phyloP scores from a whole-genome alignment of 2,888 invertebrate species.

The Hyppa rectilinea region DNA sequence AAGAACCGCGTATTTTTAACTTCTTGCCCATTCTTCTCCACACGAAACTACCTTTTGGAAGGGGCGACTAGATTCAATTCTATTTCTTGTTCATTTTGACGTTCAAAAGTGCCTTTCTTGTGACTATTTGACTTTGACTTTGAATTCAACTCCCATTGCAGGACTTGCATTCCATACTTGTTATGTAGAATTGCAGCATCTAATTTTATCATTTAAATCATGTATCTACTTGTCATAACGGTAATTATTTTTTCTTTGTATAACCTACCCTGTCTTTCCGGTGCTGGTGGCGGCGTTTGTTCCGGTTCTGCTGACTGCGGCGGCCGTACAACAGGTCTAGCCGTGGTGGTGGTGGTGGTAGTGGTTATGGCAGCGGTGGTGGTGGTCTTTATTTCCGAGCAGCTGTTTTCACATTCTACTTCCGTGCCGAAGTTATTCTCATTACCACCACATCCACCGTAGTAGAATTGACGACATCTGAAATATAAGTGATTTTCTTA shows the following conservation, averaged over 20 bases:
- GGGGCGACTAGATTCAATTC: too few relatives aligned
- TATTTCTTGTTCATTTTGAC: too few relatives aligned
- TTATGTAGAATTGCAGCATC: background rate
- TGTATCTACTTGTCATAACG: background rate
- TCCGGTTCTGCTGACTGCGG: conserved; percentile 3
- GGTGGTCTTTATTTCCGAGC: conserved; percentile 86
- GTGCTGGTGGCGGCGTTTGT: conserved; percentile 5
- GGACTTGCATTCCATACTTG: background rate
- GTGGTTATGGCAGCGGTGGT: conserved; percentile 61
- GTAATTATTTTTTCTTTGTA: background rate
- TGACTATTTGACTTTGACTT: too few relatives aligned
- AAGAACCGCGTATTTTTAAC: background rate
- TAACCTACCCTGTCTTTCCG: conserved; percentile 36
- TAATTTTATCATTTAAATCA: background rate
- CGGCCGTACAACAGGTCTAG: conserved; percentile 37
- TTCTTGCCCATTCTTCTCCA: too few relatives aligned
- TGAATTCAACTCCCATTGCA: background rate
- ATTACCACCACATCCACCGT: conserved; percentile 98
- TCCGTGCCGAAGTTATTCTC: conserved; percentile 94
- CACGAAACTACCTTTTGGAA: too few relatives aligned
- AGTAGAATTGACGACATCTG: conserved; percentile 96
- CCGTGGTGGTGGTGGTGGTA: conserved; percentile 85
- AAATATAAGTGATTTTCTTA: background rate
- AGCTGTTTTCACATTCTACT: conserved; percentile 92
- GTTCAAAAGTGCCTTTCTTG: too few relatives aligned